Evolutionary conservation across 2,888 invertebrate genomes (phyloP).

Genomic region (Agrotis clavis): DNA sequence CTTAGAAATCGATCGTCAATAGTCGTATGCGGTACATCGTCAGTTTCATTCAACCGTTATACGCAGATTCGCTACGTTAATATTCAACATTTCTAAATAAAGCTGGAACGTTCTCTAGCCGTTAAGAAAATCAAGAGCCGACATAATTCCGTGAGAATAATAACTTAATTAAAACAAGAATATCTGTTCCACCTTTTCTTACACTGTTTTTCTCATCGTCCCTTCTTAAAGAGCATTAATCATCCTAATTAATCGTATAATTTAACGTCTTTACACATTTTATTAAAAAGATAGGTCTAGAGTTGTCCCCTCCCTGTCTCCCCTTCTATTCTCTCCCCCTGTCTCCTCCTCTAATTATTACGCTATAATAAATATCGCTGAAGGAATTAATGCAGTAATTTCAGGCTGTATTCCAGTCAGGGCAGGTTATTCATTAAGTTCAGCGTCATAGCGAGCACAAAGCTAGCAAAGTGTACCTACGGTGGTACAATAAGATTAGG

Average conservation of each 20-base stretch:
- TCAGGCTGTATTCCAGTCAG: conserved; percentile 65
- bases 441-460: conserved; percentile 67
- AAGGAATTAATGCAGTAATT: conserved; percentile 78
- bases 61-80: not conserved
- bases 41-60: not conserved
- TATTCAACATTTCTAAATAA: conserved; percentile 17
- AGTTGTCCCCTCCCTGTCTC: conserved; percentile 26
- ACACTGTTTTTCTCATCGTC: conserved; percentile 55
- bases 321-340: conserved; percentile 39
- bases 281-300: conserved; percentile 59
- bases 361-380: conserved; percentile 75
- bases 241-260: conserved; percentile 63
- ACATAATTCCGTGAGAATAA: conserved; percentile 53
- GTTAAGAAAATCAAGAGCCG: conserved; percentile 39
- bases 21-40: not conserved
- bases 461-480: conserved; percentile 47
- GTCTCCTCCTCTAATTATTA: conserved; percentile 72
- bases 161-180: conserved; percentile 59
- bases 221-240: conserved; percentile 57
- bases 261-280: conserved; percentile 62
- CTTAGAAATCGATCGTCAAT: not conserved
- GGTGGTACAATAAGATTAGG: conserved; percentile 44
- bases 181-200: conserved; percentile 57
- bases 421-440: conserved; percentile 73
- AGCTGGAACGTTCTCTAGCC: not conserved